These are phyloP conservation scores for Zootermopsis nevadensis DNA, from an alignment of 2,888 invertebrate genomes.

Conservation along the genomic window DNA sequence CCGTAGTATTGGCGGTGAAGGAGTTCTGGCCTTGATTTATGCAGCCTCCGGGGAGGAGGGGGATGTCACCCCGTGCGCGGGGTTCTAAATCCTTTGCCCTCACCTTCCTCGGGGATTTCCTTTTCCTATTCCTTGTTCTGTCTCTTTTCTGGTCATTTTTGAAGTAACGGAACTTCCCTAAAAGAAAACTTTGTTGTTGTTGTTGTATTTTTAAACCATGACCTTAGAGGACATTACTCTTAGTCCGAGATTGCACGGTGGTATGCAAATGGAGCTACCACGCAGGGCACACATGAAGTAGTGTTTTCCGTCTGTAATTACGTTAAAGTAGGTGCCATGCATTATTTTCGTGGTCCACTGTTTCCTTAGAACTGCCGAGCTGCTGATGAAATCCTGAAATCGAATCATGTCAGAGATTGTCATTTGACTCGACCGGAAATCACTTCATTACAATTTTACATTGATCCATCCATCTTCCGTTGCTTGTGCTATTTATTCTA, in stretches of 20 bases:
- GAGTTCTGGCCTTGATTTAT: constrained; percentile 8
- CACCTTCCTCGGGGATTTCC: constrained; percentile 48
- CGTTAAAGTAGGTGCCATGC: too few species aligned
- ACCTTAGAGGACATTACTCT: neutral
- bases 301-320: neutral
- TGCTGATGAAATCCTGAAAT: too few species aligned
- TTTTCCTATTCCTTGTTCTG: constrained; percentile 9
- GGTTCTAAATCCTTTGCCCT: neutral
- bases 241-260: neutral
- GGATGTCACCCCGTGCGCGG: neutral
- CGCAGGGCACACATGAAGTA: neutral
- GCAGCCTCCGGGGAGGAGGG: neutral
- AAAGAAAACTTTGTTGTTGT: neutral
- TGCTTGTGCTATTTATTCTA: too few species aligned
- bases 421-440: too few species aligned
- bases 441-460: too few species aligned
- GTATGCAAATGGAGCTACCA: neutral
- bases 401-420: too few species aligned
- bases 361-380: neutral
- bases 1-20: neutral
- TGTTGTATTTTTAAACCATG: neutral
- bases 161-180: neutral
- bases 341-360: too few species aligned
- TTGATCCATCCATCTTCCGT: too few species aligned
- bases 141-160: constrained; percentile 1